Base-by-base conservation (phyloP, 2,888 invertebrate genomes). In the Timema cristinae region DNA sequence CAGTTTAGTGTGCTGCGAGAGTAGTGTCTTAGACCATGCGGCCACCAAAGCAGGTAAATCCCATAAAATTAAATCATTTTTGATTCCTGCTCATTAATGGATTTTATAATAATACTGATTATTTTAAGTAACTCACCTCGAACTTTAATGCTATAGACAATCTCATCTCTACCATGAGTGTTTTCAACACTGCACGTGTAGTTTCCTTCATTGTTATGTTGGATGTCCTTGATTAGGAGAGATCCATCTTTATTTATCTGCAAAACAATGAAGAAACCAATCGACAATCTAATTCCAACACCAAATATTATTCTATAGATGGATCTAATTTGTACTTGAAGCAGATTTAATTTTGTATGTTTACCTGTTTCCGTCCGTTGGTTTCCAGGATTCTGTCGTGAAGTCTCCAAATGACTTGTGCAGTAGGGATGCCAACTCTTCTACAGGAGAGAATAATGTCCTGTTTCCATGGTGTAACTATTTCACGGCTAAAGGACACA, bases 101-200 rank as follows among this genome's bases (percentile, higher is more conserved):
- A 32, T 4, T 2, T 4, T 2, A 1, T 32, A 32, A 32, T 32
- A 1, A 32, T 32, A 32, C 32, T 32, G 32, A 32, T 32, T 32
- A 32, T 32, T n/a, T n/a, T 32, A 32, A 32, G 32, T 32, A 32
- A 32, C 68, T 73, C 79, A 83, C 85, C 84, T 82, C 84, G 84
- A 52, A 85, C 84, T 73, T 82, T 89, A 47, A 92, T 86, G 72
- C 88, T 88, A 81, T 94, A 94, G 0, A 90, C 88, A 74, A 95
- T 93, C 78, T 92, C 91, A 81, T 94, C 95, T 71, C 88, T 88
- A 4, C 94, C 94, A 82, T 93, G 90, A 10, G 87, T 86, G 81
- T 97, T 96, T 79, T 93, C 92, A 0, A 94, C 94, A 52, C 87
- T 85, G 80, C 96, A 97, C 0, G 94, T 93, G 82, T 95, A 97